phyloP scores from a whole-genome alignment of 2,888 invertebrate genomes.

The Minunthozetes semirufus region DNA sequence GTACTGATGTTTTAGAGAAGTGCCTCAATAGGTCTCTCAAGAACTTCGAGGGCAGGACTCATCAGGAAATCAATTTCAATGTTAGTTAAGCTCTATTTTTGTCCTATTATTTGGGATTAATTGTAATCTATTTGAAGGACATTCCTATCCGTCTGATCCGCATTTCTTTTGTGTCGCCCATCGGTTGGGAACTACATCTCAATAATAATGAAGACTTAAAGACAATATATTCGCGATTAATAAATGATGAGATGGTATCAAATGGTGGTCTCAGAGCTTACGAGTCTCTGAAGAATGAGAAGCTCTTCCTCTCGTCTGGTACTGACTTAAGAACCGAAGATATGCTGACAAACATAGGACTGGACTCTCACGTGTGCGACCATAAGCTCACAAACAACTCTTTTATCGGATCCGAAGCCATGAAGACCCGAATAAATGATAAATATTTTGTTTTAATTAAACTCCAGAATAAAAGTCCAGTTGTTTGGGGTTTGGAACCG shows the following conservation, averaged over 20 bases:
- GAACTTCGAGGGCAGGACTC: background rate
- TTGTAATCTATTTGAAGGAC: background rate
- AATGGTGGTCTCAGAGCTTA: constrained; percentile 10
- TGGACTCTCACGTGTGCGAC: background rate
- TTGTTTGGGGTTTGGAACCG: constrained; percentile 16
- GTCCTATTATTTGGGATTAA: background rate
- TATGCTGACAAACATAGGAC: background rate
- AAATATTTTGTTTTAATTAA: constrained; percentile 11
- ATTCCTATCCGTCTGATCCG: background rate
- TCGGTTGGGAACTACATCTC: constrained; percentile 19
- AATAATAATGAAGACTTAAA: constrained; percentile 3
- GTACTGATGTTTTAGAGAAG: background rate
- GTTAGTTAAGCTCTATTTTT: background rate
- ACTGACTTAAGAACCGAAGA: constrained; percentile 3
- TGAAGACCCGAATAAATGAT: background rate
- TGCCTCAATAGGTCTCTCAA: background rate
- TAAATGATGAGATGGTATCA: background rate
- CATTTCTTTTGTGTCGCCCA: background rate
- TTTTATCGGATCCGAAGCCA: constrained; percentile 1
- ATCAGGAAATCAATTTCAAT: background rate
- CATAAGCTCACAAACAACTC: background rate
- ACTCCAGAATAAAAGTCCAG: background rate
- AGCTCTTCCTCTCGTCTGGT: background rate
- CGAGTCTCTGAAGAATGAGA: constrained; percentile 14
- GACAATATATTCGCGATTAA: background rate